Evolutionary conservation across 1,140 invertebrate genomes (phyloP), one percentile per base, ranked within the genome.

Genomic region (Penaeus chinensis): DNA sequence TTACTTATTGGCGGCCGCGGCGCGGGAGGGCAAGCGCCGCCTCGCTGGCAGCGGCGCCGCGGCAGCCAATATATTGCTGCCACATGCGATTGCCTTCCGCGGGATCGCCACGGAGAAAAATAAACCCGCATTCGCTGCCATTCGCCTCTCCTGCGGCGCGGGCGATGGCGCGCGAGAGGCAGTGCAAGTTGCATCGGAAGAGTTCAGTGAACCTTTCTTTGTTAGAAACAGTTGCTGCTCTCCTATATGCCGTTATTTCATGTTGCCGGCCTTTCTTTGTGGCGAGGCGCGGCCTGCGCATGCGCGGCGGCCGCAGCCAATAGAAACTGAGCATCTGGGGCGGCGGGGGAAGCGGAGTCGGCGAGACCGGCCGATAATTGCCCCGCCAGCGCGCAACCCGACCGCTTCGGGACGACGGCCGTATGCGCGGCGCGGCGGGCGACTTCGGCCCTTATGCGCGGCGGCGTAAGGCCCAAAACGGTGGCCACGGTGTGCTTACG

Each of bases 221-320:
- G 80, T 76, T 77, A 47, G 47, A 20, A 60, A n/a, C 63, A 18
- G 66, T 54, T 61, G 80, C 27, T 77, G 66, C 60, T 87, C 85
- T 87, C 79, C 27, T 82, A 82, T 87, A 87, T 87, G 85, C 80
- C 85, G 85, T 87, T 87, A 87, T 87, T 82, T 83, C 80, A 82
- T 81, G 85, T 82, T 82, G 69, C 79, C 65, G 79, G 66, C 54
- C 54, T 83, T 82, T 87, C 85, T 87, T 82, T 82, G 80, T 87
- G 85, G 85, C 79, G 65, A 66, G n/a, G 63, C 32, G 37, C 19
- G 24, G 20, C 63, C 27, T 63, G 85, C 85, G 85, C 85, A 82
- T 20, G 80, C 85, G 85, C 80, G 85, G 54, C 18, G 8, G 20
- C 42, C 18, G 76, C 79, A 37, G 62, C 85, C 80, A 87, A 77